Conservation (phyloP, 1,140 invertebrate genomes). For the Sinonovacula constricta region DNA sequence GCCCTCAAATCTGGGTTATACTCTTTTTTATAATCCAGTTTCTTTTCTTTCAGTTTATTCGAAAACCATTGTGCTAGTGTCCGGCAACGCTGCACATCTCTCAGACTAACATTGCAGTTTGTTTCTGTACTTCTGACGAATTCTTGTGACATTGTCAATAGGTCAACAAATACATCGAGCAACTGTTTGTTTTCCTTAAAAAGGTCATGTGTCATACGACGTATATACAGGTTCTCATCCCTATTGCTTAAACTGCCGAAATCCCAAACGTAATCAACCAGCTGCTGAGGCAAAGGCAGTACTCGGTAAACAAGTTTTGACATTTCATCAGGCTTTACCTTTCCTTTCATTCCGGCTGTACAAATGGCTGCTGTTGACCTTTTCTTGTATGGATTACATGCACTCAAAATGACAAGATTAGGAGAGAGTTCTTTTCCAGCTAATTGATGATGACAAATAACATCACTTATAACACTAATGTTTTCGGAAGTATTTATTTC, state of each 20-base stretch:
- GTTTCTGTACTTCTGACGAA: conserved; percentile 54
- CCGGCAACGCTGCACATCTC: conserved; percentile 63
- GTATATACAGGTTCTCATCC: conserved; percentile 60
- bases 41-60: conserved; percentile 36
- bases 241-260: conserved; percentile 59
- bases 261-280: conserved; percentile 67
- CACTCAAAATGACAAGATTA: conserved; percentile 58
- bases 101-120: conserved; percentile 61
- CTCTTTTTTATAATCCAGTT: not conserved
- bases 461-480: conserved; percentile 57
- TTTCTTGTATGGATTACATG: conserved; percentile 65
- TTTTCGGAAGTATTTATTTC: conserved; percentile 65
- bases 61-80: conserved; percentile 59
- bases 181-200: not conserved
- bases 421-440: conserved; percentile 48
- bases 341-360: conserved; percentile 56
- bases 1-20: too few species aligned
- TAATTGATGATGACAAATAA: conserved; percentile 57
- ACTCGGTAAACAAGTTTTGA: conserved; percentile 64
- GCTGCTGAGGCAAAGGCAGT: conserved; percentile 59
- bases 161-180: conserved; percentile 7
- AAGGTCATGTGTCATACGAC: conserved; percentile 51
- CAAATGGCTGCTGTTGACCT: conserved; percentile 41
- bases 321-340: conserved; percentile 57
- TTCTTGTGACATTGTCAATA: conserved; percentile 54